Evolutionary conservation across 2,888 invertebrate species (phyloP), one percentile per base, ranked within the genome.

Genomic region (Cetonia aurata): DNA sequence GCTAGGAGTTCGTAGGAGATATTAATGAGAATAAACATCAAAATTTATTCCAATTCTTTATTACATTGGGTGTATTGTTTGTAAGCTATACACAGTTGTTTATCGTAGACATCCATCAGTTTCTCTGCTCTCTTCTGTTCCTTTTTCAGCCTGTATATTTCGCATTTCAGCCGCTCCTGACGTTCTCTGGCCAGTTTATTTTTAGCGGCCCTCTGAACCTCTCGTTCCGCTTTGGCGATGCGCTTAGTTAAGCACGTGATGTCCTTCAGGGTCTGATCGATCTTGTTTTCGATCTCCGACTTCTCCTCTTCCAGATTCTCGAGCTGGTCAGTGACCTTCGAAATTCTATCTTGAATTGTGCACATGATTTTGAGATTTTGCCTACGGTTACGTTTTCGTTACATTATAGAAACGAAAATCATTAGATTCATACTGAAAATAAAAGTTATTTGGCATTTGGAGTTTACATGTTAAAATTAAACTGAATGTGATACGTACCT

Each of bases 81-180:
- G 33, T 56, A 59, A 10, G 59, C 57, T 17, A 67, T 42, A 8
- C 15, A 13, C 19, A 71, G 41, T 42, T 67, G 67, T 12, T 55
- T 67, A 46, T 71, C 60, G 71, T 71, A 71, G 6, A 17, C 37
- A 12, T 52, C 17, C 44, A 71, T 42, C 17, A 71, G 6, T 9
- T 67, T 67, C 42, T 71, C 60, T 10, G 71, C 71, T 6, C 71
- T 46, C 12, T 67, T 71, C 53, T 71, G 71, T 33, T 67, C 71
- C 42, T 59, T 67, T 33, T 71, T 71, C 46, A 71, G 44, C 15
- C 67, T 15, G 12, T 13, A 15, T 31, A 71, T 71, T 17, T 71
- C 71, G 1, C 66, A 71, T 19, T 52, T 67, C 17, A 71, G 19
- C 15, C 71, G 44, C 33, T 71, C 60, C 44, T 71, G 71, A 41